Evolutionary conservation across 2,888 invertebrate genomes (phyloP).

Genomic region (Chironomus riparius): DNA sequence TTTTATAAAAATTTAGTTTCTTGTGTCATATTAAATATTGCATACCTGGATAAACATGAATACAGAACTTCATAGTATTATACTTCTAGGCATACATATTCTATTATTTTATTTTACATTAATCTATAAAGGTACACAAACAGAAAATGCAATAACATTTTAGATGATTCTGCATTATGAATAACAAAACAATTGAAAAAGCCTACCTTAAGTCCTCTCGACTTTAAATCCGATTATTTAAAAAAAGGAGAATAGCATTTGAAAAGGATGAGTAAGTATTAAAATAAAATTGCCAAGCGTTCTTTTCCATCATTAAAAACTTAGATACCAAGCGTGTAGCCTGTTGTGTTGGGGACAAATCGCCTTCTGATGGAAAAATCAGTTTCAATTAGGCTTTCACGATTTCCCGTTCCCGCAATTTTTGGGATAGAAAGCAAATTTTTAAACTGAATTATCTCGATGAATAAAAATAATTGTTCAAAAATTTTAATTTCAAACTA

Average conservation of each 20-base stretch:
- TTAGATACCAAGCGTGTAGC: background rate
- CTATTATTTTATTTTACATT: background rate
- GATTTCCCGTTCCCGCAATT: too few relatives aligned
- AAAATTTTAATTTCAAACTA: too few relatives aligned
- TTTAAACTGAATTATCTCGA: too few relatives aligned
- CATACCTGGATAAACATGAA: slow-evolving; percentile 11
- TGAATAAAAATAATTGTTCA: too few relatives aligned
- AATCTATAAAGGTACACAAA: background rate
- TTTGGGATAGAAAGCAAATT: too few relatives aligned
- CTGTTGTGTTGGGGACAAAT: too few relatives aligned
- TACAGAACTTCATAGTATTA: background rate
- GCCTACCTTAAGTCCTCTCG: slow-evolving; percentile 3
- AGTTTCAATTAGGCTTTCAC: too few relatives aligned
- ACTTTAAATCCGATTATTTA: slow-evolving; percentile 23
- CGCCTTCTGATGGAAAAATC: too few relatives aligned
- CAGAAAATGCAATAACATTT: slow-evolving; percentile 15
- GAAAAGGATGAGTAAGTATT: background rate
- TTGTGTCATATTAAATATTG: slow-evolving; percentile 19
- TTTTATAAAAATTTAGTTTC: slow-evolving; percentile 8
- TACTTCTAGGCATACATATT: background rate
- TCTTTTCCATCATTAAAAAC: background rate
- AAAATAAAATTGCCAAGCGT: background rate
- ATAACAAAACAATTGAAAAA: background rate
- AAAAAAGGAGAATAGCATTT: slow-evolving; percentile 12
- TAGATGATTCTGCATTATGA: slow-evolving; percentile 10